phyloP scores from a whole-genome alignment of 2,888 invertebrate genomes.

The Gymnoscelis rufifasciata region DNA sequence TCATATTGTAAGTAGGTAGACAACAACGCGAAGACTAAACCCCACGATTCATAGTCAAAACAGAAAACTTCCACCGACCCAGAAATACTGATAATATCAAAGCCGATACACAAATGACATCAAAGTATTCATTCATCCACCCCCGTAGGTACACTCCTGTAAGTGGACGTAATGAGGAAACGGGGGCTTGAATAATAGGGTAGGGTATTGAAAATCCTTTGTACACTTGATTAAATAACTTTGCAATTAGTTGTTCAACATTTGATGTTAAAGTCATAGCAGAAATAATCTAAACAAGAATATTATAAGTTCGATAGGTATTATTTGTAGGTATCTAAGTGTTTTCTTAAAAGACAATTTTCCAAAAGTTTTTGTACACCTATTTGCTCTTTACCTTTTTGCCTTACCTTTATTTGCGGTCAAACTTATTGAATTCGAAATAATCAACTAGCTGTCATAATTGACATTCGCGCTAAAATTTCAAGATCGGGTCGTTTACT shows the following conservation, averaged over 20 bases:
- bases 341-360: too few species aligned
- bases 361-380: too few species aligned
- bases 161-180: conserved; percentile 10
- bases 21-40: not conserved
- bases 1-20: too few species aligned
- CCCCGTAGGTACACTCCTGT: conserved; percentile 8
- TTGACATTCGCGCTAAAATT: too few species aligned
- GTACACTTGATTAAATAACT: conserved; percentile 3
- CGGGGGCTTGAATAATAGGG: not conserved
- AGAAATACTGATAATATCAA: conserved; percentile 28
- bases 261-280: not conserved
- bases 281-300: too few species aligned
- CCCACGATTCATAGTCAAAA: conserved; percentile 5
- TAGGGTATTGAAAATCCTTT: conserved; percentile 1
- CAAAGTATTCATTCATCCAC: conserved; percentile 23
- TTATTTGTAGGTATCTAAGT: too few species aligned
- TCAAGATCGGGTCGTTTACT: too few species aligned
- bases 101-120: conserved; percentile 28
- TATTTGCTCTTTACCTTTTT: too few species aligned
- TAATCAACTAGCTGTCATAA: too few species aligned
- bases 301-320: too few species aligned
- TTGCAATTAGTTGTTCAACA: conserved; percentile 1
- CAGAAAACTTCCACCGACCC: conserved; percentile 20
- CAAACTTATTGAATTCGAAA: too few species aligned
- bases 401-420: too few species aligned